Evolutionary conservation across 2,113 vertebrate species (phyloP), one percentile per base, ranked within the genome.

Genomic region (Ammospiza caudacuta): DNA sequence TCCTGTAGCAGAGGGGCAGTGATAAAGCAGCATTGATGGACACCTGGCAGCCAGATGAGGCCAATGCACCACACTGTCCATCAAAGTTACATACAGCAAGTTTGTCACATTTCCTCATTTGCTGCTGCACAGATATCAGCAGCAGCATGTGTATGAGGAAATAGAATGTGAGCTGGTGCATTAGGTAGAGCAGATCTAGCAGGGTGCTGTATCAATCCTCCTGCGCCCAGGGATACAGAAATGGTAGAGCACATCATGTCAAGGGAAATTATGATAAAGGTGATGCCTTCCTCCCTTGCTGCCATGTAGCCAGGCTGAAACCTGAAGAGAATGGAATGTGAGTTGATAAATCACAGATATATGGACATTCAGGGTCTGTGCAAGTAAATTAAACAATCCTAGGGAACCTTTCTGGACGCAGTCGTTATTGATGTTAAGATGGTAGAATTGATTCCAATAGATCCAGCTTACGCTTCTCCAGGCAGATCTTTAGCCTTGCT

Each of bases 1-100:
- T 20, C 7, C 43, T 39, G 5, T 12, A 25, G 18, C 16, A 19
- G 24, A 63, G 13, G 3, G 11, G 2, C 15, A 41, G 52, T 51
- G 14, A 33, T 9, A 35, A 25, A 68, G 15, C 3, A 1, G 12
- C 12, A 64, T 54, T 46, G 20, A 12, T 29, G 16, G 33, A 10
- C 22, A 51, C 3, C 4, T 57, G 24, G 6, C 1, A 4, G n/a
- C 13, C 51, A 55, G 46, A 5, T 1, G 1, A 47, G 28, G 27
- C 33, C 22, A 29, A 49, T 9, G 11, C 23, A 47, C 5, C 11
- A 10, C 18, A 13, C 14, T 13, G 43, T 21, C 33, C 49, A 18
- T 6, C 2, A 28, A 6, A 21, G 13, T 27, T 69, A 77, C 85
- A 52, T 77, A 13, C 33, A 58, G n/a, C 1, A 35, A 70, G 19